Evolutionary conservation across 2,113 vertebrate species (phyloP), one percentile per base, ranked within the genome.

Genomic region (Corvus hawaiiensis): DNA sequence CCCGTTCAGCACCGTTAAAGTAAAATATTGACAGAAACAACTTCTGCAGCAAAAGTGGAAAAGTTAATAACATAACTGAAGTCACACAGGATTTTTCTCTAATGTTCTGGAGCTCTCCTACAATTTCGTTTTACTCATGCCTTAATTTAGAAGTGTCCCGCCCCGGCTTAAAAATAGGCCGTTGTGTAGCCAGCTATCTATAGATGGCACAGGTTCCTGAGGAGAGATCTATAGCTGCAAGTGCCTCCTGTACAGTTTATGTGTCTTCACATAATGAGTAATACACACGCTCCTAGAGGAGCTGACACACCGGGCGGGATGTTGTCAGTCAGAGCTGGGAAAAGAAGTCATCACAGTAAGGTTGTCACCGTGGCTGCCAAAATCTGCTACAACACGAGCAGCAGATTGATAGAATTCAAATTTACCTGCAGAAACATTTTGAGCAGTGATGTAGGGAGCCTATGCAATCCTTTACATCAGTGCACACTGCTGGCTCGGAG

Each of bases 11-110:
- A 96, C 95, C 84, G 56, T 91, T 96, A 74, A 95, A 97, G 97
- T 97, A 97, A 97, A 98, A 97, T 97, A 93, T 95, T 96, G 97
- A 97, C 96, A 97, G 95, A 96, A 96, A 96, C 94, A 95, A 97
- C 96, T 97, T 97, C 91, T 79, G 93, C 96, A 97, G 91, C 82
- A 93, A 96, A 91, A 93, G 89, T 96, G 94, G 96, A 98, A 96
- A 96, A 96, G 91, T 86, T 95, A 96, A 96, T 96, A 92, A 49
- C 81, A 62, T 56, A 93, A 93, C 93, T 96, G 95, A 96, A 97
- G 79, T 91, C 84, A 91, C 82, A 69, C 37, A 93, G 66, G 54
- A 59, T 87, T 97, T 61, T 81, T 84, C 87, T 78, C 84, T 89
- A 93, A 93, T 55, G 83, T 97, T 96, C 96, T 96, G 88, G 48